Percentiles rank a stretch among this genome's conserved stretches.
Evolutionary conservation across 2,113 vertebrate species (phyloP).

Genomic region (Lasiurus borealis): DNA sequence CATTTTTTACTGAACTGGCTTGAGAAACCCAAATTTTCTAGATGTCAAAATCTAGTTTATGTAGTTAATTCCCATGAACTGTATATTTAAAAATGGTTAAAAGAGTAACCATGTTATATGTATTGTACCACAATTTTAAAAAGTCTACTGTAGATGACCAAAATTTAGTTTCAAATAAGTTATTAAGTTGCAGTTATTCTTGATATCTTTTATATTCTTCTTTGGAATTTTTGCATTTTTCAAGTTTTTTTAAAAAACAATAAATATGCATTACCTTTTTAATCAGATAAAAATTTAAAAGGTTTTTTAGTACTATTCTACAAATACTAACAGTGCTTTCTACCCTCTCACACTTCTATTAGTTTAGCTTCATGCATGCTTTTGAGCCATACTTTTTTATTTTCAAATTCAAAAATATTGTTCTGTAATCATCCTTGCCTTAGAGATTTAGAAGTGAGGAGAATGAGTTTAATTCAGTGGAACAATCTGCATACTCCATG

Average conservation of each 20-base stretch:
- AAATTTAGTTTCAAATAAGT: slow-evolving; percentile 33
- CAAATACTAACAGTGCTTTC: neutral
- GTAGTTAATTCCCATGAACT: neutral
- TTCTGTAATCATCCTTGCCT: slow-evolving; percentile 8
- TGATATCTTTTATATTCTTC: slow-evolving; percentile 11
- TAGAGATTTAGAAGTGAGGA: neutral
- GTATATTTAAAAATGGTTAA: slow-evolving; percentile 4
- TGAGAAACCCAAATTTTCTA: slow-evolving; percentile 49
- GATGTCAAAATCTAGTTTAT: neutral
- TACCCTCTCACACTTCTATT: neutral
- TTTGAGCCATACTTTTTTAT: neutral
- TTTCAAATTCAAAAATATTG: neutral
- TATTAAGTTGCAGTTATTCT: neutral
- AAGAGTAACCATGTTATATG: neutral
- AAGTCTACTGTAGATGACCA: neutral
- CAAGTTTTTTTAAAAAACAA: neutral
- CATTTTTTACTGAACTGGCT: neutral
- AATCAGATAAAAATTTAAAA: neutral
- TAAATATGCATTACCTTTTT: neutral
- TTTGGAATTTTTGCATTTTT: neutral
- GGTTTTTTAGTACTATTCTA: neutral
- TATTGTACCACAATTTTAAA: neutral
- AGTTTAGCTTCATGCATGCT: neutral
- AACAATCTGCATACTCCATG: neutral
- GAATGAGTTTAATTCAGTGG: neutral